Base-by-base conservation (phyloP, 2,113 vertebrate genomes). In the Otocyon megalotis region DNA sequence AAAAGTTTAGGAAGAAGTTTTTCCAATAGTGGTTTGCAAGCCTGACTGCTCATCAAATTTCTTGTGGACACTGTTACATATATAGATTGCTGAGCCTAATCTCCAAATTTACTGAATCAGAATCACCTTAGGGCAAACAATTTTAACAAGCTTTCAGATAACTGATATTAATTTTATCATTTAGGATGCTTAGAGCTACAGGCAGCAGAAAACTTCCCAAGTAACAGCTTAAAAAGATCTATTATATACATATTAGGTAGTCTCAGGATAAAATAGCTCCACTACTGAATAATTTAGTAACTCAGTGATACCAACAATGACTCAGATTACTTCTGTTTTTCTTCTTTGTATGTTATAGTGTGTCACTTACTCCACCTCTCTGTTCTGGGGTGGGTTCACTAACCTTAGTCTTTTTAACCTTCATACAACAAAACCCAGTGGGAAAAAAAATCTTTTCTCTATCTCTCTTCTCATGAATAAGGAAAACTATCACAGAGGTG, bases 31-130 rank as follows among this genome's bases (percentile, higher is more conserved):
- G n/a, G 15, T 90, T 90, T 71, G n/a, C 11, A 80, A 93, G 88
- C 15, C 72, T 37, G 48, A 22, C 14, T 77, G 72, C 69, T 92
- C 35, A 82, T 76, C 65, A 72, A 93, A 93, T 86, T 94, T 93
- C 28, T 71, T 84, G 54, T 37, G 48, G 12, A 67, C 54, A 91
- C 3, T 48, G 24, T 82, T 60, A 43, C 76, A 16, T 77, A 83
- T 5, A n/a, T 16, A 32, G 32, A 54, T 37, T 56, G 53, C 56
- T 35, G 53, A 81, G 10, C 65, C 56, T 89, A 35, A 71, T 71
- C 71, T 65, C 4, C 58, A 77, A 20, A 82, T 1, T 81, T n/a
- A 88, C 20, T 58, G 35, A 62, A 69, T 71, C 6, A 85, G 43
- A 92, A 65, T 89, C 84, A 94, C 35, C 54, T 63, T 32, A 30